A percentile compares a stretch with the other conserved stretches of the same genome.
These are phyloP conservation scores for Anticlea derivata DNA, from an alignment of 2,888 invertebrate genomes.

Conservation along the genomic window DNA sequence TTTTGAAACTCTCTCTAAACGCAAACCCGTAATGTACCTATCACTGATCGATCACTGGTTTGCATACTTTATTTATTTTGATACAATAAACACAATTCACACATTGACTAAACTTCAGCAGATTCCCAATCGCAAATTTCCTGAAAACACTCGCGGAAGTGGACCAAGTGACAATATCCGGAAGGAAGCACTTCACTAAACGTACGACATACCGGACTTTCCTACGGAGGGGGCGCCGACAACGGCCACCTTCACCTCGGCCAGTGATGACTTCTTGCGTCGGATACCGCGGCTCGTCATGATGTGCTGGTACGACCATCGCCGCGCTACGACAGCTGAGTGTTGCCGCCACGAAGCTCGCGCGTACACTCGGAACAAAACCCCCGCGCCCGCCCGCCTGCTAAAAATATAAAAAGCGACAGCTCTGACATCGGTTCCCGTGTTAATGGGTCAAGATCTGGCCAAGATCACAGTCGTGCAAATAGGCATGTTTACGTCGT, in stretches of 20 bases:
- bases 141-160: conserved; percentile 9
- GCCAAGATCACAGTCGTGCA: conserved; percentile 78
- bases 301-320: conserved; percentile 36
- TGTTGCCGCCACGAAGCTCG: conserved; percentile 52
- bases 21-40: too few species aligned
- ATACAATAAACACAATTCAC: not conserved
- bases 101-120: not conserved
- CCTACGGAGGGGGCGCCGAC: conserved; percentile 95
- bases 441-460: conserved; percentile 84
- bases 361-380: conserved; percentile 56
- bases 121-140: not conserved
- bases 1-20: too few species aligned
- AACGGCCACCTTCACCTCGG: conserved; percentile 95
- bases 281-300: conserved; percentile 93
- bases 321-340: conserved; percentile 48
- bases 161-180: not conserved
- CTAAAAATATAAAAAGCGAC: conserved; percentile 79
- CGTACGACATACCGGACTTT: conserved; percentile 91
- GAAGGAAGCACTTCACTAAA: conserved; percentile 13
- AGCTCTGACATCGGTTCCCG: conserved; percentile 73
- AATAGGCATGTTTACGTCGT: conserved; percentile 74
- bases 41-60: too few species aligned
- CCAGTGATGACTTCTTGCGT: conserved; percentile 94
- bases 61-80: too few species aligned
- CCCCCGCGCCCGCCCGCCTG: conserved; percentile 60